Evolutionary conservation across 2,797 vertebrate genomes (phyloP).

Genomic region (Alca torda): DNA sequence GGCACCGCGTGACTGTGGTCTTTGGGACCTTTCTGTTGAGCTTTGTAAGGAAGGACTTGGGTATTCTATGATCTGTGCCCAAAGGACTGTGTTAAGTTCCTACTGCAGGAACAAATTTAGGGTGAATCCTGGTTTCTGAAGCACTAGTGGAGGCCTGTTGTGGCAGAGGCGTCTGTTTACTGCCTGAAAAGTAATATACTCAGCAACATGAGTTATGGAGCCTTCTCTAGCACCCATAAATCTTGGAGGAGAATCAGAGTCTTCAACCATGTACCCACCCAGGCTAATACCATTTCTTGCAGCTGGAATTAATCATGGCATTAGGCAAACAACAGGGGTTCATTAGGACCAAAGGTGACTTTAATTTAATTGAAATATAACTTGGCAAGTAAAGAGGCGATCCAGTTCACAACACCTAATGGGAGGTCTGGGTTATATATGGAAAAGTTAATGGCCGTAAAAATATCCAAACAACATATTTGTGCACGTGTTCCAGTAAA

Average conservation of each 20-base stretch:
- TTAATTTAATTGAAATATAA: conserved; percentile 75
- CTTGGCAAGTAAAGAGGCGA: conserved; percentile 64
- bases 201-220: conserved; percentile 11
- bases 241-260: conserved; percentile 32
- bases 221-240: conserved; percentile 18
- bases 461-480: conserved; percentile 71
- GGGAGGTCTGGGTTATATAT: conserved; percentile 72
- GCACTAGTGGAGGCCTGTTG: neutral
- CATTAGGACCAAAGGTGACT: conserved; percentile 74
- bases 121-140: neutral
- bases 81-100: neutral
- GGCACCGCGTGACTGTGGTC: too few relatives aligned
- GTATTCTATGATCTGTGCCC: neutral
- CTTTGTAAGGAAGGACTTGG: neutral
- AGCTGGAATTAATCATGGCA: conserved; percentile 72
- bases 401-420: conserved; percentile 71
- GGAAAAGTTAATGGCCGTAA: conserved; percentile 70
- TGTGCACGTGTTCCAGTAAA: conserved; percentile 67
- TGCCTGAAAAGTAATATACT: neutral
- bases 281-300: conserved; percentile 47
- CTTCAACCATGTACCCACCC: conserved; percentile 50
- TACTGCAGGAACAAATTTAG: neutral
- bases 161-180: conserved; percentile 16
- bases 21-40: neutral
- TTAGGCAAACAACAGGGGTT: conserved; percentile 71